Conservation (phyloP, 2,113 vertebrate species). For the Regulus satrapa region DNA sequence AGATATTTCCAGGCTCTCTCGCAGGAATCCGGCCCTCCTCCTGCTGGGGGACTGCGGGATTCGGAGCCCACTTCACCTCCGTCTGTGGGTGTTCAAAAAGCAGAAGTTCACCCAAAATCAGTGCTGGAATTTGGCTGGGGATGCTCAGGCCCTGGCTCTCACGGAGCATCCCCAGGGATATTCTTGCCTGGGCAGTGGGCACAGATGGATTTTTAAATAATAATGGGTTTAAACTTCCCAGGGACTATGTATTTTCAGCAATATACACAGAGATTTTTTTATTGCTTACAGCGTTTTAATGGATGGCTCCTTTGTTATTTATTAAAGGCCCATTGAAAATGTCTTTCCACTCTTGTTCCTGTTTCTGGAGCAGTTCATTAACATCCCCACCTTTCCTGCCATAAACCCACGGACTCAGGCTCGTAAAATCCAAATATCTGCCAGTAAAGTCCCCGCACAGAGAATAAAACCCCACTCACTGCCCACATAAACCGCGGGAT, state of each 20-base stretch:
- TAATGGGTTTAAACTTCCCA: background rate
- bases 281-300: background rate
- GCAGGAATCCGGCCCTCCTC: constrained; percentile 25
- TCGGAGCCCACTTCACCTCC: background rate
- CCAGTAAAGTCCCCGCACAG: background rate
- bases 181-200: background rate
- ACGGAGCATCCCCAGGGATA: background rate
- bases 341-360: background rate
- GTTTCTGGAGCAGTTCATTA: background rate
- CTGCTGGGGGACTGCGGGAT: background rate
- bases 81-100: background rate
- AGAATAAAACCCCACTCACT: background rate
- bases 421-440: constrained; percentile 4
- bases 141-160: background rate
- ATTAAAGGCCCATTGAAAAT: background rate
- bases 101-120: background rate
- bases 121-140: rapidly evolving
- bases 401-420: background rate
- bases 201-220: background rate
- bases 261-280: background rate
- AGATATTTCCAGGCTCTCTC: constrained; percentile 46
- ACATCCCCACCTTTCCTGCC: constrained; percentile 18
- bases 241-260: background rate
- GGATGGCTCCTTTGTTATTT: background rate
- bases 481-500: background rate